Percentiles rank a stretch among this genome's conserved stretches.
Conservation (phyloP, 1,140 invertebrate genomes). For the Drosophila punjabiensis region DNA sequence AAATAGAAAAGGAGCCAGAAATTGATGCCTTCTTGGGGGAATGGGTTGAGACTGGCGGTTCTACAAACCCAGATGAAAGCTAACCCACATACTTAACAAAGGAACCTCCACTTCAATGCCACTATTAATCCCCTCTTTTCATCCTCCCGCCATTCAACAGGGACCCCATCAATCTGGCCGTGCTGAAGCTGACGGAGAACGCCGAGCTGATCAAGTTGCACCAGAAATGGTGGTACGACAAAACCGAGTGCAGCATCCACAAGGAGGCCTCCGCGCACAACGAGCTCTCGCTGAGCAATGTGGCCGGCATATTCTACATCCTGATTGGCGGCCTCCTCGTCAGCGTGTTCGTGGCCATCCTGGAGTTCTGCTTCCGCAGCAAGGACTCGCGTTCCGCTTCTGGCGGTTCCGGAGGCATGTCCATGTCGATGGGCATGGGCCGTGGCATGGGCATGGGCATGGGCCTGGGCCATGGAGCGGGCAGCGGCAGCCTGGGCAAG, state of each 20-base stretch:
- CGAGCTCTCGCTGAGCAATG: conserved; percentile 97
- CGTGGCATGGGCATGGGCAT: conserved; percentile 45
- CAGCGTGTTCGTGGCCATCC: conserved; percentile 94
- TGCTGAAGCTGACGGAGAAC: conserved; percentile 96
- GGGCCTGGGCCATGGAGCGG: conserved; percentile 84
- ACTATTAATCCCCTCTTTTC: not conserved
- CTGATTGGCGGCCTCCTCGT: conserved; percentile 96
- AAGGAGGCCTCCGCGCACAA: conserved; percentile 92
- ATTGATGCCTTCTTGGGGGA: conserved; percentile 38
- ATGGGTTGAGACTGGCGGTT: not conserved
- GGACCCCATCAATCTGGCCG: conserved; percentile 95
- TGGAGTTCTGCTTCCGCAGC: conserved; percentile 97
- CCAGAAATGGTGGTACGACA: conserved; percentile 97
- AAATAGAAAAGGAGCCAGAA: conserved; percentile 11
- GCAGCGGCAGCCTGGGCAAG: conserved; percentile 86
- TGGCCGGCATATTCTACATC: conserved; percentile 99
- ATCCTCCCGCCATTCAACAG: conserved; percentile 86
- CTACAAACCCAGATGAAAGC: conserved; percentile 21
- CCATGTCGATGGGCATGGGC: conserved; percentile 85
- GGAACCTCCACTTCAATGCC: not conserved
- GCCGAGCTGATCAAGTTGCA: conserved; percentile 95
- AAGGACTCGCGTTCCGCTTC: conserved; percentile 85
- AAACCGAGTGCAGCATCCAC: conserved; percentile 90
- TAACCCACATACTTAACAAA: conserved; percentile 49
- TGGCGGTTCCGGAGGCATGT: conserved; percentile 40